phyloP scores from a whole-genome alignment of 2,113 vertebrate species.

The Mustela lutreola region DNA sequence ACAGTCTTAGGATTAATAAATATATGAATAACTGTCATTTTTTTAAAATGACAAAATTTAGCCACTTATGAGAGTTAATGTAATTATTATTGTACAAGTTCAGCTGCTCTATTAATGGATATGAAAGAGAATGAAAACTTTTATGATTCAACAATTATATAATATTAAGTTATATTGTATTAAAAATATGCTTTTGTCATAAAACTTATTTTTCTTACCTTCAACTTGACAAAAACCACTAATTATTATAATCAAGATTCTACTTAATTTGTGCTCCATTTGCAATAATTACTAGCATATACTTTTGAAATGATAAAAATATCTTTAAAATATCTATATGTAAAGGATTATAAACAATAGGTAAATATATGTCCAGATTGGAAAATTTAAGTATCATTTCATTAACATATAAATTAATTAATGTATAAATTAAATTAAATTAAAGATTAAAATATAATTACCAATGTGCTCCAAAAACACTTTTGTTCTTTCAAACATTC shows the following conservation, averaged over 20 bases:
- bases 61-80: background rate
- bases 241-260: background rate
- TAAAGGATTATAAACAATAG: background rate
- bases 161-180: background rate
- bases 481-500: background rate
- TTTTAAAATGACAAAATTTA: background rate
- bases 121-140: background rate
- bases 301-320: background rate
- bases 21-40: background rate
- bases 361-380: background rate
- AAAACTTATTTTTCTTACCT: background rate
- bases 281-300: background rate
- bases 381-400: background rate
- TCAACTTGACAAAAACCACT: background rate
- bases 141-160: background rate
- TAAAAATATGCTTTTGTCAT: background rate
- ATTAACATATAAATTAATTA: slow-evolving; percentile 1
- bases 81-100: background rate
- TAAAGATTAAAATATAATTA: slow-evolving; percentile 5
- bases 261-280: background rate
- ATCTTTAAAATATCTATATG: background rate
- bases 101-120: background rate
- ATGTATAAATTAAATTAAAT: background rate
- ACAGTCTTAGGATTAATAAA: background rate
- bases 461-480: background rate